These are phyloP conservation scores for Cyrtorhinus lividipennis DNA, from an alignment of 1,140 invertebrate species.

Conservation along the genomic window DNA sequence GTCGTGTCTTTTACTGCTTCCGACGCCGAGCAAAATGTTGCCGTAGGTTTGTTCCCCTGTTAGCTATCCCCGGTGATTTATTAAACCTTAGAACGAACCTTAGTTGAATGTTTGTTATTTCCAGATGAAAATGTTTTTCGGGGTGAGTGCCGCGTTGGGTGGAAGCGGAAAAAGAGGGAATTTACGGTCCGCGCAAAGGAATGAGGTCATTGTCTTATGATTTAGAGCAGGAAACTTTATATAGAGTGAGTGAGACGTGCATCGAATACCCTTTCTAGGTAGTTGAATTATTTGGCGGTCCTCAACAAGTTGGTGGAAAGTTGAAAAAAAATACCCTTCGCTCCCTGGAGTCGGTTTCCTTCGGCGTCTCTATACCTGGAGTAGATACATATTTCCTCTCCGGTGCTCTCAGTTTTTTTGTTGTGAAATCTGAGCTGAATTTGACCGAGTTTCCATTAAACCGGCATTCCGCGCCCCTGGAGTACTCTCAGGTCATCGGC, in stretches of 20 bases:
- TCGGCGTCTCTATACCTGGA: neutral
- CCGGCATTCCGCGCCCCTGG: no score
- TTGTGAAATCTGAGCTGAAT: neutral
- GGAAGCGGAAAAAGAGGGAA: neutral
- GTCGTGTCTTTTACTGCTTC: no score
- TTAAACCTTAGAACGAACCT: neutral
- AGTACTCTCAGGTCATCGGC: no score
- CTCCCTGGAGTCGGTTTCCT: neutral
- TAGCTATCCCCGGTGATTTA: no score
- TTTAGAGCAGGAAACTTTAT: neutral
- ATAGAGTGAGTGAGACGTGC: constrained; percentile 1
- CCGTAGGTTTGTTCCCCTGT: no score
- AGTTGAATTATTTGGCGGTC: neutral
- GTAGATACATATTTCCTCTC: neutral
- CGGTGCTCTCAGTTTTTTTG: neutral
- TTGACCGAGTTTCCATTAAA: neutral
- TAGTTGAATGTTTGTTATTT: neutral
- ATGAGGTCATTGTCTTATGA: constrained; percentile 5
- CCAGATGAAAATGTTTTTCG: neutral
- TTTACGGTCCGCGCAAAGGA: neutral
- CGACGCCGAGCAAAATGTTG: no score
- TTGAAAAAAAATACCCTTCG: neutral
- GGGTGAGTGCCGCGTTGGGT: no score
- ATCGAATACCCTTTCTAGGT: neutral
- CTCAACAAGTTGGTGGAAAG: neutral